Evolutionary conservation across 2,113 vertebrate genomes (phyloP).

Genomic region (Crotalus horridus): DNA sequence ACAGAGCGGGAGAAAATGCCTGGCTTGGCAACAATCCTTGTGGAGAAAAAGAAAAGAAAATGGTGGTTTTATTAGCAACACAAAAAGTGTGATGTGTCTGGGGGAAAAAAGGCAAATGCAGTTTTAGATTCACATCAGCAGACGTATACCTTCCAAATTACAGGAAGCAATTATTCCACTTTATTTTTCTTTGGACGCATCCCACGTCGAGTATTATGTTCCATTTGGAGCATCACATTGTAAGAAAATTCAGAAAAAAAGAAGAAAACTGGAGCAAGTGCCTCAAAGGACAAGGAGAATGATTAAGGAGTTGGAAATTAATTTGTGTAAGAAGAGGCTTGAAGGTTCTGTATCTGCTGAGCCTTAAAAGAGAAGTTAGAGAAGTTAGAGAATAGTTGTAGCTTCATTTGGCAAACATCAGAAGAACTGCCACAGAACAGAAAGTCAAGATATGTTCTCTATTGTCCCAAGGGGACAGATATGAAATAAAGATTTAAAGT

Average conservation of each 20-base stretch:
- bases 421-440: not conserved
- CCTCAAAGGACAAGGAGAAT: not conserved
- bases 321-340: not conserved
- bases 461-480: not conserved
- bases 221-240: not conserved
- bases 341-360: not conserved
- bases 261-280: not conserved
- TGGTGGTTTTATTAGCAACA: not conserved
- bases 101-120: not conserved
- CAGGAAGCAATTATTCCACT: not conserved
- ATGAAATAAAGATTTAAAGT: not conserved
- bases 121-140: not conserved
- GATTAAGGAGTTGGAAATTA: not conserved
- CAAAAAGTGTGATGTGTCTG: not conserved
- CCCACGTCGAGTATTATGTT: not conserved
- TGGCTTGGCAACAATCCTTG: not conserved
- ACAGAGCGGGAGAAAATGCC: not conserved
- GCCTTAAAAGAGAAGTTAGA: not conserved
- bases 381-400: not conserved
- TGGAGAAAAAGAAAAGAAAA: not conserved
- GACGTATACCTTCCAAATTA: not conserved
- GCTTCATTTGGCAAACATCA: not conserved
- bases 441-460: not conserved
- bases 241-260: not conserved
- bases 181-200: not conserved